These are phyloP conservation scores for Aricia agestis DNA, from an alignment of 1,140 invertebrate species.

Conservation along the genomic window DNA sequence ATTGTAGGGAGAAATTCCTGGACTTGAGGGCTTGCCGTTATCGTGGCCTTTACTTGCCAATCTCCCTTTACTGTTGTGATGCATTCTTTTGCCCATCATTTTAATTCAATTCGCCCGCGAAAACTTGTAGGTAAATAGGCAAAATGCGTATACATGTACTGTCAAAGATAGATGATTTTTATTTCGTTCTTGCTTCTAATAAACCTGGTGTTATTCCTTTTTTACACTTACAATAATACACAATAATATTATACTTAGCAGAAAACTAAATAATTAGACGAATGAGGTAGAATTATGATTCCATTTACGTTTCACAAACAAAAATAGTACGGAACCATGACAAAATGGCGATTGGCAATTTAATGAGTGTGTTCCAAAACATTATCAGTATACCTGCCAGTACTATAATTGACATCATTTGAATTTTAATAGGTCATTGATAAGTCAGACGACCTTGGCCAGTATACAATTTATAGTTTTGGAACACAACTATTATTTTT, in stretches of 20 bases:
- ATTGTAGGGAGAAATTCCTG: slow-evolving; percentile 65
- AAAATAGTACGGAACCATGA: slow-evolving; percentile 1
- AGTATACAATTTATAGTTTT: too few species aligned
- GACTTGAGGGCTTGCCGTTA: slow-evolving; percentile 70
- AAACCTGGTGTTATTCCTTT: neutral
- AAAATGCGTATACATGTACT: slow-evolving; percentile 24
- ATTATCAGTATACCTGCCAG: neutral
- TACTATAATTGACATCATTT: neutral
- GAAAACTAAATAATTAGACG: neutral
- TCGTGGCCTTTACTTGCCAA: slow-evolving; percentile 69
- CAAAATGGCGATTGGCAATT: slow-evolving; percentile 13
- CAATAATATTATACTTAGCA: neutral
- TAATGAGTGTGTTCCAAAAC: too few species aligned
- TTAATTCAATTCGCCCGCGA: slow-evolving; percentile 62
- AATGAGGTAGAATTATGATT: neutral
- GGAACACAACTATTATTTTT: neutral
- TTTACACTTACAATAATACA: neutral
- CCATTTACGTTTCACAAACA: slow-evolving; percentile 15
- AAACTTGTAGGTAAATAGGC: slow-evolving; percentile 38
- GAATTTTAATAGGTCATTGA: too few species aligned
- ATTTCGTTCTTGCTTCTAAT: neutral
- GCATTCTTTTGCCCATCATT: slow-evolving; percentile 74
- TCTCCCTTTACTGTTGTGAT: slow-evolving; percentile 70
- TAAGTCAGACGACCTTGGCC: too few species aligned
- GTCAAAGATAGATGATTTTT: neutral